phyloP scores from a whole-genome alignment of 1,140 invertebrate species.

The Babylonia areolata region DNA sequence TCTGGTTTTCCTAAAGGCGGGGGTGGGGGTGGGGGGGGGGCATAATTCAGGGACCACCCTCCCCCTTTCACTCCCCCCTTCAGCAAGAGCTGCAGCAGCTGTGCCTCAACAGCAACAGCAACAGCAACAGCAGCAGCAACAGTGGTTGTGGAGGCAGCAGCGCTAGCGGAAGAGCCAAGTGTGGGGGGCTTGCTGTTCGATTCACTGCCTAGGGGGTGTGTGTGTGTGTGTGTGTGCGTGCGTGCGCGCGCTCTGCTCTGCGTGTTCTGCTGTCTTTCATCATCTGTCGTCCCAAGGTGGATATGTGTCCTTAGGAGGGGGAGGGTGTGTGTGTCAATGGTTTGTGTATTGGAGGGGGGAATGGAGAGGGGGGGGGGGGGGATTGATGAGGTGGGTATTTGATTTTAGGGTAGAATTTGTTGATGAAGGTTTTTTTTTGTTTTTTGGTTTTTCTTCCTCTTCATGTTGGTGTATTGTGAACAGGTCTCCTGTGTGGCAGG shows the following conservation, averaged over 20 bases:
- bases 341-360: too few species aligned
- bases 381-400: too few species aligned
- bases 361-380: too few species aligned
- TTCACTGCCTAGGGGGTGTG: conserved; percentile 61
- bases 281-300: too few species aligned
- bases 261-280: too few species aligned
- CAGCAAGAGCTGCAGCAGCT: conserved; percentile 66
- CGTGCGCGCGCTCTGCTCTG: conserved; percentile 50
- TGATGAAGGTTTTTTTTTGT: too few species aligned
- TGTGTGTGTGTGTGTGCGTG: too few species aligned
- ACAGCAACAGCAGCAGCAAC: conserved; percentile 31
- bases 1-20: too few species aligned
- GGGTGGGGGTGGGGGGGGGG: conserved; percentile 70
- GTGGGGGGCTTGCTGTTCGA: conserved; percentile 49
- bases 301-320: neutral
- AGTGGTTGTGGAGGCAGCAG: neutral
- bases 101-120: conserved; percentile 40
- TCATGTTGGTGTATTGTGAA: too few species aligned
- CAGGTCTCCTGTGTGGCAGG: too few species aligned
- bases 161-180: neutral
- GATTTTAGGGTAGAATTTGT: too few species aligned
- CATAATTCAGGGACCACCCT: conserved; percentile 62
- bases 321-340: neutral
- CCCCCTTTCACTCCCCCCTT: conserved; percentile 67
- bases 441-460: too few species aligned